Conservation (phyloP, 2,888 invertebrate genomes). For the Phanerotoma sp. region DNA sequence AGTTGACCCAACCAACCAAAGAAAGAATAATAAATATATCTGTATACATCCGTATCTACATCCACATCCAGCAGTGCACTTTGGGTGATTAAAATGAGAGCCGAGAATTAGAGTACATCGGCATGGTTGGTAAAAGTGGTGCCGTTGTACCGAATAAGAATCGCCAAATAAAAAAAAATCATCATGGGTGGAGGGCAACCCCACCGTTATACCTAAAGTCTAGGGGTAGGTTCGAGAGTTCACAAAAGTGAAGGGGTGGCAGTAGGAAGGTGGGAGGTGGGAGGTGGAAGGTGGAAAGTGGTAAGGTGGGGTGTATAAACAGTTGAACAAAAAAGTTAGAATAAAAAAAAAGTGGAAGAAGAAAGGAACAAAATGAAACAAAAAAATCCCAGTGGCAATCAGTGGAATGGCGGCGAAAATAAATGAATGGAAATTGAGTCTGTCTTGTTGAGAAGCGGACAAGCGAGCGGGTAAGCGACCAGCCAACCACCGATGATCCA, state of each 20-base stretch:
- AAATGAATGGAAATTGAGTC: constrained; percentile 56
- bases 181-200: no score
- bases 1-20: constrained; percentile 49
- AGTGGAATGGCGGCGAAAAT: constrained; percentile 55
- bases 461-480: constrained; percentile 27
- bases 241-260: no score
- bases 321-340: background rate
- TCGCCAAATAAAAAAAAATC: no score
- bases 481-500: constrained; percentile 37
- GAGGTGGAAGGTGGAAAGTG: constrained; percentile 42
- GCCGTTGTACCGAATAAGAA: no score
- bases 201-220: no score
- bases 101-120: constrained; percentile 49
- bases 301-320: constrained; percentile 4
- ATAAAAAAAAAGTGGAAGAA: constrained; percentile 14
- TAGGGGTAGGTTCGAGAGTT: no score
- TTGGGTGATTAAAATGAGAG: constrained; percentile 51
- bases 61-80: constrained; percentile 47
- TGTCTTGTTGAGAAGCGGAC: constrained; percentile 41
- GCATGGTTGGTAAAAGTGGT: no score
- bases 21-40: constrained; percentile 19
- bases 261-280: constrained; percentile 48
- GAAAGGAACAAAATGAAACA: constrained; percentile 10
- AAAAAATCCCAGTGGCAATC: constrained; percentile 46
- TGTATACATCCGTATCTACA: no score